Base-by-base conservation (phyloP, 2,797 vertebrate genomes). In the Sylvilagus floridanus region DNA sequence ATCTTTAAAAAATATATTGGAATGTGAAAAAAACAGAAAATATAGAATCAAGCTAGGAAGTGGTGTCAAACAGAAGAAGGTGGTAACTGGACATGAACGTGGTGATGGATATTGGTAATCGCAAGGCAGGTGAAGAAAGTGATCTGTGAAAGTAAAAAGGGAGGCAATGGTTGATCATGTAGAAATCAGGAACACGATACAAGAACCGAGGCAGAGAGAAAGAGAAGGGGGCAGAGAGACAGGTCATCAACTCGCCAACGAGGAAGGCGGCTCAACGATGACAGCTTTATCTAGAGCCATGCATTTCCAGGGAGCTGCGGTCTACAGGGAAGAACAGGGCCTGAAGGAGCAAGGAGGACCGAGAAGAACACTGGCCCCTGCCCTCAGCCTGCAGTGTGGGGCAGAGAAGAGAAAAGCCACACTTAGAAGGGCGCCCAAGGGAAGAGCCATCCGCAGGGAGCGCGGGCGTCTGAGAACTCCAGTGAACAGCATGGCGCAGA, bases 111-210 rank as follows among this genome's bases (percentile, higher is more conserved):
- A 84, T 7, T 69, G 4, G 9, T 16, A 86, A 91, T 5, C 11
- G 21, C n/a, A 54, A 82, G 28, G 28, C 19, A 72, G 89, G 26
- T 11, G 24, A 82, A 78, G 42, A 86, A 42, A 91, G 71, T 19
- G 22, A 71, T 35, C 47, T 89, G 30, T 79, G 62, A 75, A 76
- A 77, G 24, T 47, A 88, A 91, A n/a, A 86, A 84, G 65, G 30
- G 77, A 91, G 14, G 30, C n/a, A 14, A 1, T 82, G 63, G 22
- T 22, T 85, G 8, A 82, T 63, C 65, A 84, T 37, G 13, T n/a
- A 63, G 57, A 93, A 88, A 68, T 63, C 14, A 90, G 9, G 84
- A 73, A 60, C 88, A 42, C 50, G 47, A 76, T 37, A 17, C 68
- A 76, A 79, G 28, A 47, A 47, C 42, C 42, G 10, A 63, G 17